Evolutionary conservation across 2,888 invertebrate genomes (phyloP), one percentile per base, ranked within the genome.

Genomic region (Trichacis sp.): DNA sequence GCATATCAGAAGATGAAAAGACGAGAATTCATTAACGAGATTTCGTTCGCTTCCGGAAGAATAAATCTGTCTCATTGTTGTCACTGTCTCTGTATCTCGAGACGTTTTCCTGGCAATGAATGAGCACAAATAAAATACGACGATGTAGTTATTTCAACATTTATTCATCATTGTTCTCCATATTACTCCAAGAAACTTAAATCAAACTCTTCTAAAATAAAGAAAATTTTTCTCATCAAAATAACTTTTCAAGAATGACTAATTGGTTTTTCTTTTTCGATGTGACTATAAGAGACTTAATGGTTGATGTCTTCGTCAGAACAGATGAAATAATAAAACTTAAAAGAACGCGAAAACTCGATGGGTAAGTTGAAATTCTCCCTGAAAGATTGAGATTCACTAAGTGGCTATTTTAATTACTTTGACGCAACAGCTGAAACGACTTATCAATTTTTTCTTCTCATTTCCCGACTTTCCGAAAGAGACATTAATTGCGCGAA

Each of bases 361-460:
- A 54, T 38, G 45, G 33, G 46, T 29, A 46, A 55, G 55, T 47
- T 47, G 18, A 47, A 18, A 55, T 36, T 55, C 45, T n/a, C 20
- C 24, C 24, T 14, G n/a, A 24, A 47, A 55, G 15, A 38, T 55
- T 9, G 47, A 55, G 38, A 18, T 33, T 15, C 29, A 15, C 40
- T 29, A 57, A 53, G 61, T 42, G 46, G 54, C 51, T 29, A 65
- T 65, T 61, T 65, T 62, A 66, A 66, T 66, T 66, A 62, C 48
- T 48, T 56, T 33, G 51, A 56, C 33, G 45, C 56, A 56, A 36
- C 56, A 46, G 51, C 55, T 18, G 36, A 33, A 15, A 38, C 17
- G 51, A 55, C 38, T 51, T 38, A 30, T 46, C 36, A n/a, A 51
- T 38, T 56, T 55, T 53, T 52, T 57, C 12, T 33, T 50, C 11